Conservation (phyloP, 2,113 vertebrate genomes). For the Tragelaphus buxtoni region DNA sequence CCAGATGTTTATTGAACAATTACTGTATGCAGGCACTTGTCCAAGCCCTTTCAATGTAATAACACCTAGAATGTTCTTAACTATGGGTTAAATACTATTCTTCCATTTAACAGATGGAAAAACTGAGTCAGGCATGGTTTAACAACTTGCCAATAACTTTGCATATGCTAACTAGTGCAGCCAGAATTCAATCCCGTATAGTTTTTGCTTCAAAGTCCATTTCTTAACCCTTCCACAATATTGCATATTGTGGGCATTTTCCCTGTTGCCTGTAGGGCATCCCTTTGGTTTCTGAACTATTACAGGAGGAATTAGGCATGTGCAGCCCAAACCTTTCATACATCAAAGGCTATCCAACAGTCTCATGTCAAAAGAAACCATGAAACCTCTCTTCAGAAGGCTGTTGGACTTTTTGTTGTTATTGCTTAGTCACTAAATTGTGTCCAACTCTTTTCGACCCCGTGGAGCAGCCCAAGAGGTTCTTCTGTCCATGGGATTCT, state of each 20-base stretch:
- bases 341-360: neutral
- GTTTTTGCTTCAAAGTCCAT: neutral
- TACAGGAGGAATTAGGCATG: neutral
- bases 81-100: neutral
- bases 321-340: neutral
- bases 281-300: neutral
- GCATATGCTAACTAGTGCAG: neutral
- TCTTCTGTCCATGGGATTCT: neutral
- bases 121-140: neutral
- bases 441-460: fast-evolving
- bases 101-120: neutral
- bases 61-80: neutral
- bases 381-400: neutral
- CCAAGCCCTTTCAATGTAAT: neutral
- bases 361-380: neutral
- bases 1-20: neutral
- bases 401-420: neutral
- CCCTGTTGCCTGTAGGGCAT: neutral
- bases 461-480: fast-evolving
- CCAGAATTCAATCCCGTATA: neutral
- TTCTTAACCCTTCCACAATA: neutral
- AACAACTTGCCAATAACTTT: neutral
- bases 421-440: neutral
- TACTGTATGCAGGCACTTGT: too few relatives aligned
- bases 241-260: neutral